Conservation (phyloP, 2,113 vertebrate species). For the Apodemus speciosus region DNA sequence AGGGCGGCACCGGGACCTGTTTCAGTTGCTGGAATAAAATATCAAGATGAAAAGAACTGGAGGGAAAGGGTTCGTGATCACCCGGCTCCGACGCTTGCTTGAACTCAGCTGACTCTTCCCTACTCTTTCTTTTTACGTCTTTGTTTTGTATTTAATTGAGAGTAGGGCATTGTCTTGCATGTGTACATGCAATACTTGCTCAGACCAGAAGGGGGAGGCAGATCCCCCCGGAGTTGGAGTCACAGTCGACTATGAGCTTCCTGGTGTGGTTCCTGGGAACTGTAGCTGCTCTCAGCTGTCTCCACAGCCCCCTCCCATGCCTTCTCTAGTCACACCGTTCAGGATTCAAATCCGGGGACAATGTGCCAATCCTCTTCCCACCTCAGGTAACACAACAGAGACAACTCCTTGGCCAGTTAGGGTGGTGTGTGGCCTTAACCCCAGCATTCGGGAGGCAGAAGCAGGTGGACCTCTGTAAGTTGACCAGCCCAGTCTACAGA, state of each 20-base stretch:
- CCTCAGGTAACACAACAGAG: neutral
- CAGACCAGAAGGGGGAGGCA: neutral
- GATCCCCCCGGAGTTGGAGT: neutral
- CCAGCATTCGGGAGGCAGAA: neutral
- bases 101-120: neutral
- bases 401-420: neutral
- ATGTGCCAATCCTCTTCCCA: neutral
- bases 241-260: neutral
- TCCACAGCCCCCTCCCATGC: neutral
- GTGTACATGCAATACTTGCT: neutral
- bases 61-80: neutral
- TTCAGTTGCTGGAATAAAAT: neutral
- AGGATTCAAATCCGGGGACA: neutral
- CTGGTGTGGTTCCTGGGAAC: neutral
- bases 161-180: neutral
- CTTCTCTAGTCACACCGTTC: neutral
- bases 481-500: neutral
- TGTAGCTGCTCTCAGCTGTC: no score
- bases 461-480: neutral
- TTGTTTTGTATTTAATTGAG: neutral
- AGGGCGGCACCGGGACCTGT: rapidly evolving
- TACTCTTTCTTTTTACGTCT: neutral
- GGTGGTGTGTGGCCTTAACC: neutral
- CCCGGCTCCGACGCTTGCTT: neutral
- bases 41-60: neutral